These are phyloP conservation scores for Germaria angustata DNA, from an alignment of 2,888 invertebrate genomes.

Conservation along the genomic window DNA sequence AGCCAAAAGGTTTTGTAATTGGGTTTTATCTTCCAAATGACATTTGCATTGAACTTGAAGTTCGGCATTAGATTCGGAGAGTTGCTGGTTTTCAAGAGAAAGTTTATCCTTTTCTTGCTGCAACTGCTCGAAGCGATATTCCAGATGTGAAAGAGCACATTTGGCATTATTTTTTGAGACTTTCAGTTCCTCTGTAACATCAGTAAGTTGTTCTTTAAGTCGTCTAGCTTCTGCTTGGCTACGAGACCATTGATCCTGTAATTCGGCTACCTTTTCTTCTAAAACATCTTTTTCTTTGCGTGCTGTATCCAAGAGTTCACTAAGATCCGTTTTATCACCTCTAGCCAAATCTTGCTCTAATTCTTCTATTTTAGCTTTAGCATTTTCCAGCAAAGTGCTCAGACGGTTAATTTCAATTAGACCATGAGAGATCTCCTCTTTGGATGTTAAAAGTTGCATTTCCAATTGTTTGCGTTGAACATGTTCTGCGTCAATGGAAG, in stretches of 20 bases:
- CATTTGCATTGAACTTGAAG: slow-evolving; percentile 82
- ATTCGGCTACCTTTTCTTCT: slow-evolving; percentile 84
- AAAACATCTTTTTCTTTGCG: slow-evolving; percentile 87
- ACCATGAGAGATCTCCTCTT: slow-evolving; percentile 87
- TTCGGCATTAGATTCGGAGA: slow-evolving; percentile 88
- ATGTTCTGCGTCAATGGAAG: slow-evolving; percentile 86
- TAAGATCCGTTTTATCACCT: slow-evolving; percentile 86
- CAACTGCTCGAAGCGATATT: slow-evolving; percentile 88
- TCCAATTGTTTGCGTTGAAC: slow-evolving; percentile 88
- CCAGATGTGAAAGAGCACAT: slow-evolving; percentile 89
- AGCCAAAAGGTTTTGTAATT: slow-evolving; percentile 80
- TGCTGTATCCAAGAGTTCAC: slow-evolving; percentile 85
- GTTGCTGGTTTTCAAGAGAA: slow-evolving; percentile 85
- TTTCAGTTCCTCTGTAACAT: slow-evolving; percentile 86
- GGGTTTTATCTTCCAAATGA: slow-evolving; percentile 79
- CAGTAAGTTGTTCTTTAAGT: slow-evolving; percentile 85
- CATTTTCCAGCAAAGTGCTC: slow-evolving; percentile 89
- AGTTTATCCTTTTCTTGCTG: slow-evolving; percentile 87
- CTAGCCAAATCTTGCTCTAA: slow-evolving; percentile 85
- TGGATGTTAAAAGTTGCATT: slow-evolving; percentile 85
- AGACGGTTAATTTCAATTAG: slow-evolving; percentile 90
- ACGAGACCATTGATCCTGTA: slow-evolving; percentile 86
- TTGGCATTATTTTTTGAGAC: slow-evolving; percentile 93
- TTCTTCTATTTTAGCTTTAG: slow-evolving; percentile 89
- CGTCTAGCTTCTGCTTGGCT: slow-evolving; percentile 86